Evolutionary conservation across 1,140 invertebrate species (phyloP).

Genomic region (Dufourea novaeangliae): DNA sequence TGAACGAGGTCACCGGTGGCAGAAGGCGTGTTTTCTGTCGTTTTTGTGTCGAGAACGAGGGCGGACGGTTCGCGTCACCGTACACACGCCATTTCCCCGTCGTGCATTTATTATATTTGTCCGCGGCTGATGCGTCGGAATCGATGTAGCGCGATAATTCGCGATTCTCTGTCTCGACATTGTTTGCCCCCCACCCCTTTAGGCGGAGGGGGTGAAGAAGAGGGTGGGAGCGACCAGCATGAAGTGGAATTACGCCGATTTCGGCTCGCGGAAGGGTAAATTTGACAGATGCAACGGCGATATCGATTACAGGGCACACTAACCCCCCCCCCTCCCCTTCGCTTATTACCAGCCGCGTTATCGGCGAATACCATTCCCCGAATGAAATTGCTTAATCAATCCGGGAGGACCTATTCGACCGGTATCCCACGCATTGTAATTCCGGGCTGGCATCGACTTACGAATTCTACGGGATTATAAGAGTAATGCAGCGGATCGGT

Average conservation of each 20-base stretch:
- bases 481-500: no score
- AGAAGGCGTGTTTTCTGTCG: conserved; percentile 31
- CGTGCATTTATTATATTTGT: conserved; percentile 65
- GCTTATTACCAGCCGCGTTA: conserved; percentile 48
- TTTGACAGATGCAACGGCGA: conserved; percentile 76
- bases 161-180: conserved; percentile 69
- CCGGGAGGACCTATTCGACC: neutral
- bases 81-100: conserved; percentile 19
- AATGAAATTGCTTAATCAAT: conserved; percentile 30
- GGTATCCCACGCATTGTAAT: neutral
- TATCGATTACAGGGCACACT: conserved; percentile 74
- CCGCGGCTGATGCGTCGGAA: conserved; percentile 57
- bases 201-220: conserved; percentile 17
- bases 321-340: conserved; percentile 5
- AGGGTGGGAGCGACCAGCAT: conserved; percentile 33
- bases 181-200: conserved; percentile 65
- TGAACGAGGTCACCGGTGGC: conserved; percentile 42
- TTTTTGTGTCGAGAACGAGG: neutral
- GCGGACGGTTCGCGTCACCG: no score
- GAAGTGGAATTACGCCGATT: conserved; percentile 48
- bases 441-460: neutral
- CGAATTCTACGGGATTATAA: neutral
- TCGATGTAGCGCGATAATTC: conserved; percentile 71
- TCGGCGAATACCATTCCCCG: conserved; percentile 19
- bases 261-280: conserved; percentile 71